Base-by-base conservation (phyloP, 2,888 invertebrate genomes). In the Pardosa pseudoannulata region DNA sequence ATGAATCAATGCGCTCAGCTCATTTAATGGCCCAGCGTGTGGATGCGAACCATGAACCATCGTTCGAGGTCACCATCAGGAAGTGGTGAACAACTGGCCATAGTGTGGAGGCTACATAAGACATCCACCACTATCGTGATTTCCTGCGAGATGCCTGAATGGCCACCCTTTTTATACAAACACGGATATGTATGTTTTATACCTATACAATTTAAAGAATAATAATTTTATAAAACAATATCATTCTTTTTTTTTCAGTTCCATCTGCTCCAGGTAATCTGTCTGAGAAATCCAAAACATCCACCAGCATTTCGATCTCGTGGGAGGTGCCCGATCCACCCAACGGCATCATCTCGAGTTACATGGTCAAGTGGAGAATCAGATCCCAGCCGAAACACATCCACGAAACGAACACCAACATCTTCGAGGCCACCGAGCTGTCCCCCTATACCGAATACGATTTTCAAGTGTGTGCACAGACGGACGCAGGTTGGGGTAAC, bases 211-310 rank as follows among this genome's bases (percentile, higher is more conserved):
- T n/a, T n/a, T n/a, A n/a, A n/a, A n/a, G n/a, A n/a, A n/a, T n/a
- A n/a, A n/a, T n/a, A n/a, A n/a, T n/a, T n/a, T n/a, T n/a, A n/a
- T n/a, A n/a, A n/a, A n/a, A n/a, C n/a, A n/a, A n/a, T n/a, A n/a
- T n/a, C 29, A 13, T 19, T 56, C 27, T 9, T 65, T 68, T 28
- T 7, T 64, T 62, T 70, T 29, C 64, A 81, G 81, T 81, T 23
- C 81, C 81, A 39, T 56, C 68, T 29, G 31, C 29, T 1, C 81
- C 81, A 9, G 16, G 2, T 9, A 75, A 81, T 9, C 32, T 75
- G 1, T 65, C 7, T 19, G 19, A 36, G 19, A 27, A n/a, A 1
- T n/a, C 29, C 19, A 23, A 27, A 3, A 16, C 19, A 11, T 0
- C 7, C 19, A 46, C 56, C 0, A 62, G 74, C 31, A 39, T 81